Evolutionary conservation across 2,888 invertebrate genomes (phyloP).

Genomic region (Ectropis crepuscularia): DNA sequence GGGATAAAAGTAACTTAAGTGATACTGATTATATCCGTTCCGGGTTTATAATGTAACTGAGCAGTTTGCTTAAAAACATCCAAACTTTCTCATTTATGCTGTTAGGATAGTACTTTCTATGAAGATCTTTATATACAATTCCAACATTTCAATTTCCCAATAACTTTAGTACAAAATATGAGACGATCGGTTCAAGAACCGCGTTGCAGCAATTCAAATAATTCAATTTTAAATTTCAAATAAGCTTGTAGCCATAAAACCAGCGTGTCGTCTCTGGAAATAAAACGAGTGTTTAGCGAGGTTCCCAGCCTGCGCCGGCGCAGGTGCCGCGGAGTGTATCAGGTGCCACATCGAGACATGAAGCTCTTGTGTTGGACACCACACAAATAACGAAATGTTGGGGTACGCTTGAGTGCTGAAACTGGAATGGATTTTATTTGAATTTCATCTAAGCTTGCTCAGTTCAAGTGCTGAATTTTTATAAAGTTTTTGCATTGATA

Average conservation of each 20-base stretch:
- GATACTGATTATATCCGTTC: no score
- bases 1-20: no score
- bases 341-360: conserved; percentile 5
- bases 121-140: background rate
- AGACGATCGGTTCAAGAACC: conserved; percentile 8
- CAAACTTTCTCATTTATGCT: no score
- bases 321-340: conserved; percentile 22
- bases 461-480: no score
- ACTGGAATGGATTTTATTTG: no score
- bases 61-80: no score
- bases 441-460: no score
- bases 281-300: conserved; percentile 22
- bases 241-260: conserved; percentile 35
- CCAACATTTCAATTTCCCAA: background rate
- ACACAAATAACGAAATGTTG: background rate
- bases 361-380: background rate
- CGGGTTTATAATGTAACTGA: no score
- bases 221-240: conserved; percentile 40
- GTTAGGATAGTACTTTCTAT: no score
- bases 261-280: conserved; percentile 27
- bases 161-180: conserved; percentile 10
- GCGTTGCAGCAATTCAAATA: conserved; percentile 17
- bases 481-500: no score
- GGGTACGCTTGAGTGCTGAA: no score
- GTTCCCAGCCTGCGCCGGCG: conserved; percentile 28